Percentiles rank a stretch among this genome's conserved stretches.
These are phyloP conservation scores for Pedicia rivosa DNA, from an alignment of 2,888 invertebrate genomes.

Conservation along the genomic window DNA sequence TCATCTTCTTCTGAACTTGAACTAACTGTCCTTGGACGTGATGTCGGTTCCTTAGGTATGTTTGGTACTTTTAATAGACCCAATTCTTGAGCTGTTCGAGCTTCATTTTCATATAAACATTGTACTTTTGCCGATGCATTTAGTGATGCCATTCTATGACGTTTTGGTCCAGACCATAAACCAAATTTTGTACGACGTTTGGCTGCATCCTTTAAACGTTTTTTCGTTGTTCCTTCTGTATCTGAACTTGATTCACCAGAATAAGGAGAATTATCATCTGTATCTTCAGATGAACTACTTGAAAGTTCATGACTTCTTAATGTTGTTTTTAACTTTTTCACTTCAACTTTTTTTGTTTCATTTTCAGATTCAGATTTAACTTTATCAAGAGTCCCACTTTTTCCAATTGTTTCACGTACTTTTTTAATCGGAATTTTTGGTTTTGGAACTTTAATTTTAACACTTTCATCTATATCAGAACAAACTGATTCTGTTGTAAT, in stretches of 20 bases:
- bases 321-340: too few relatives aligned
- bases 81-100: constrained; percentile 49
- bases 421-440: too few relatives aligned
- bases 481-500: too few relatives aligned
- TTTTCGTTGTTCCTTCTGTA: not conserved
- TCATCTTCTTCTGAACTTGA: constrained; percentile 8
- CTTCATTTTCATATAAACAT: constrained; percentile 80
- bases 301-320: too few relatives aligned
- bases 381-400: too few relatives aligned
- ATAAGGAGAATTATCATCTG: constrained; percentile 7
- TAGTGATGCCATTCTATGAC: constrained; percentile 73
- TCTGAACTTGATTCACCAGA: constrained; percentile 2
- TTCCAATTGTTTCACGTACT: too few relatives aligned
- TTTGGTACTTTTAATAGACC: constrained; percentile 33
- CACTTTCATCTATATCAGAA: too few relatives aligned
- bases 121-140: constrained; percentile 84
- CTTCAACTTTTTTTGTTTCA: too few relatives aligned
- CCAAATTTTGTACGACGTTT: constrained; percentile 9
- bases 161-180: constrained; percentile 45
- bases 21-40: constrained; percentile 7
- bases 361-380: too few relatives aligned
- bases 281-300: constrained; percentile 3
- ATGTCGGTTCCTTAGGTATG: constrained; percentile 23
- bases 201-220: constrained; percentile 3
- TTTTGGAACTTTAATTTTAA: too few relatives aligned